phyloP scores from a whole-genome alignment of 2,113 vertebrate genomes.

The Chionomys nivalis region DNA sequence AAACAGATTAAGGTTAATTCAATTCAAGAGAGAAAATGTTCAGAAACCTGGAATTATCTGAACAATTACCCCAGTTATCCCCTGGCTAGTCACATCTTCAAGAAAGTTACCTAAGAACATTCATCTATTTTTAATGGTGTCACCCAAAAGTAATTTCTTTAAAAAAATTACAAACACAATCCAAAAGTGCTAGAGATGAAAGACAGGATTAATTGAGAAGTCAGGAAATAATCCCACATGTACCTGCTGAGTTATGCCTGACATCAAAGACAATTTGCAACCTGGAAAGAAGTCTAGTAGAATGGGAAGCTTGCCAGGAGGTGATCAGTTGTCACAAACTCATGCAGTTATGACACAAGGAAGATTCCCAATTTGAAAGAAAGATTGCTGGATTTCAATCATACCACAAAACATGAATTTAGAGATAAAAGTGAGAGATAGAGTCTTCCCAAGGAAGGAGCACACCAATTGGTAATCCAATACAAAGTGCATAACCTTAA shows the following conservation, averaged over 20 bases:
- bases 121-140: background rate
- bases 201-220: background rate
- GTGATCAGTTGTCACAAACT: background rate
- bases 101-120: background rate
- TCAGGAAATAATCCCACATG: background rate
- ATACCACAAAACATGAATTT: background rate
- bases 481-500: background rate
- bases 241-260: background rate
- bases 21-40: background rate
- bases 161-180: background rate
- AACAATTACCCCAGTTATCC: background rate
- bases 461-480: background rate
- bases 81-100: background rate
- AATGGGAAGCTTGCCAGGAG: background rate
- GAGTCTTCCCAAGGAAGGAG: background rate
- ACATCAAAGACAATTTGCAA: conserved; percentile 19
- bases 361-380: background rate
- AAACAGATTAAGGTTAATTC: background rate
- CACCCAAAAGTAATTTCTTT: conserved; percentile 11
- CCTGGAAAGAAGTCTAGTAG: background rate
- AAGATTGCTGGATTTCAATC: background rate
- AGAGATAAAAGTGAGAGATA: background rate
- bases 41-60: background rate
- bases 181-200: background rate
- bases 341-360: background rate